Evolutionary conservation across 37 sponge, comb jelly and placozoan species (phyloP).

Genomic region (Bolinopsis microptera): DNA sequence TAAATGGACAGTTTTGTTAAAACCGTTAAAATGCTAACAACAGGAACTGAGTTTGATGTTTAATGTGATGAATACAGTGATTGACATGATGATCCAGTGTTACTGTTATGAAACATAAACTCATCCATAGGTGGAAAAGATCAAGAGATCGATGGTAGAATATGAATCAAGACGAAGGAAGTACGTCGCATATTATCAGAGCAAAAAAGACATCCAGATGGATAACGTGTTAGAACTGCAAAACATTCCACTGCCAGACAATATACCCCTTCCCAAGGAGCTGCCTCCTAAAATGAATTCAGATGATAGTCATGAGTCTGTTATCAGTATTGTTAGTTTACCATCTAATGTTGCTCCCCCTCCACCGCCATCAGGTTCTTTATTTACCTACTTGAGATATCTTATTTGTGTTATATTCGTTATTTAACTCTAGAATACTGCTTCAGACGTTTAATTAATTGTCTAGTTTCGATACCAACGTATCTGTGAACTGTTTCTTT

Average conservation of each 20-base stretch:
- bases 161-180: constrained; percentile 26
- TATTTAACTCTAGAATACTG: no score
- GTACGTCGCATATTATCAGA: constrained; percentile 2
- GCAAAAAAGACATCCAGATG: constrained; percentile 13
- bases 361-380: constrained; percentile 31
- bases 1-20: no score
- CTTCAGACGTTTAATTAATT: no score
- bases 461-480: no score
- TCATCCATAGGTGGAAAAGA: constrained; percentile 25
- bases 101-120: no score
- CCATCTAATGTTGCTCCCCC: constrained; percentile 16
- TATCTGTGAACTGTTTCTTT: no score
- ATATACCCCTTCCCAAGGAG: not conserved
- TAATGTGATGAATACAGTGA: no score
- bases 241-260: constrained; percentile 19
- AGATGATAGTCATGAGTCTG: not conserved
- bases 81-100: no score
- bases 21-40: no score
- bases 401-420: no score
- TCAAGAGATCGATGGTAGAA: not conserved
- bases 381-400: no score
- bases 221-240: not conserved
- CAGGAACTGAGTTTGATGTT: no score
- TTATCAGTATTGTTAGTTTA: not conserved
- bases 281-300: not conserved